Evolutionary conservation across 2,113 vertebrate species (phyloP).

Genomic region (Bostrychus sinensis): DNA sequence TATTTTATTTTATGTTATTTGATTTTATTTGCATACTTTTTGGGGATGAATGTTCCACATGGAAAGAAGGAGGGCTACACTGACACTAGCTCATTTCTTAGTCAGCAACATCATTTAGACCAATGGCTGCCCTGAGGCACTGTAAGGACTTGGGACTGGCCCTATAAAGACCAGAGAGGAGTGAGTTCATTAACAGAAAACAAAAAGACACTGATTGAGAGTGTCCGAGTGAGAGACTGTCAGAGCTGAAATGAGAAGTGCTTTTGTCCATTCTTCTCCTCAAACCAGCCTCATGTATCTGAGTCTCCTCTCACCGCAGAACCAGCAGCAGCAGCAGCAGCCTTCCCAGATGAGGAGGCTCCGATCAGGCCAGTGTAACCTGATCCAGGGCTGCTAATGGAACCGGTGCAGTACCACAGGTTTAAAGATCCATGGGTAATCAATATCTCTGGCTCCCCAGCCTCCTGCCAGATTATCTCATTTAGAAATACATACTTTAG

Average conservation of each 20-base stretch:
- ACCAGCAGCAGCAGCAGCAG: constrained; percentile 59
- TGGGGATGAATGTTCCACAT: background rate
- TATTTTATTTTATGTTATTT: constrained; percentile 31
- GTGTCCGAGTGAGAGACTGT: constrained; percentile 56
- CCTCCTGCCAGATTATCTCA: constrained; percentile 64
- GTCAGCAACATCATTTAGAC: constrained; percentile 77
- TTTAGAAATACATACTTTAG: constrained; percentile 58
- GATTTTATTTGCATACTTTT: background rate
- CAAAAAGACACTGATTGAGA: constrained; percentile 77
- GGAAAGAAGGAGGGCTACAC: constrained; percentile 44
- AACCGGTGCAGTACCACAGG: constrained; percentile 71
- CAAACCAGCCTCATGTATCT: constrained; percentile 19
- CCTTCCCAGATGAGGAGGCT: constrained; percentile 72
- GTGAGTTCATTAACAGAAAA: constrained; percentile 83
- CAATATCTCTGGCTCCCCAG: constrained; percentile 78
- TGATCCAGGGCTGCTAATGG: constrained; percentile 80
- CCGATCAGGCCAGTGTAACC: constrained; percentile 80
- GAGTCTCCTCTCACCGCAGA: constrained; percentile 68
- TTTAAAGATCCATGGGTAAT: constrained; percentile 82
- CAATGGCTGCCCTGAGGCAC: constrained; percentile 74
- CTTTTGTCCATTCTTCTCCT: constrained; percentile 42
- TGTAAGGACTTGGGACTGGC: constrained; percentile 59
- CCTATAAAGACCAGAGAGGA: constrained; percentile 78
- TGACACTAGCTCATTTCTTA: constrained; percentile 72
- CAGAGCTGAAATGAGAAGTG: constrained; percentile 49